Base-by-base conservation (phyloP, 1,140 invertebrate species). In the Coenobita brevimanus region DNA sequence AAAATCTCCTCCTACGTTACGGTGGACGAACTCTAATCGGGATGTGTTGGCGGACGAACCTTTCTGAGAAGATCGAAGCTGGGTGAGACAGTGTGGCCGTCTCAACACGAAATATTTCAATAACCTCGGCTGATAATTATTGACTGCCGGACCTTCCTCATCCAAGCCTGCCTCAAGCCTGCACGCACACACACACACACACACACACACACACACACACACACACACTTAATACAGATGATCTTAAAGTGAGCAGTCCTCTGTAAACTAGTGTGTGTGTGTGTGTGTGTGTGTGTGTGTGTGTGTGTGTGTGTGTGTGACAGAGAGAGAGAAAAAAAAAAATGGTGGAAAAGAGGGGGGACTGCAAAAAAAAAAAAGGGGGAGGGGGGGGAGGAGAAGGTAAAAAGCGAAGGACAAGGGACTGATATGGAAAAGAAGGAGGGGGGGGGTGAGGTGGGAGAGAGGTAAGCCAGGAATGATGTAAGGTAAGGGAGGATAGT, bases 91-190 rank as follows among this genome's bases (percentile, higher is more conserved):
- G 3, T 21, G 21, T 3, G 4, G 21, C 3, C 3, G 4, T 62
- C 30, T 62, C 60, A 62, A 62, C 60, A 62, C 60, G 3, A 21
- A 62, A 62, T 62, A 62, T 62, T 62, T 62, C 60, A 62, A 62
- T 62, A 21, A 62, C 60, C 3, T 21, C 3, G 30, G 21, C 60
- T 62, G 3, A 21, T 62, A 62, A 62, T 62, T 21, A 62, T 62
- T 62, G 60, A 3, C 30, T 21, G 60, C 17, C n/a, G n/a, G n/a
- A n/a, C n/a, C n/a, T n/a, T n/a, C n/a, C n/a, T n/a, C n/a, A n/a
- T n/a, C n/a, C n/a, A n/a, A n/a, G n/a, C n/a, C n/a, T n/a, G n/a
- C n/a, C n/a, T n/a, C n/a, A n/a, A n/a, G n/a, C n/a, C n/a, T n/a
- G n/a, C n/a, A n/a, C n/a, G n/a, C n/a, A n/a, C n/a, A n/a, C n/a